Evolutionary conservation across 2,797 vertebrate species (phyloP).

Genomic region (Leuciscus waleckii): DNA sequence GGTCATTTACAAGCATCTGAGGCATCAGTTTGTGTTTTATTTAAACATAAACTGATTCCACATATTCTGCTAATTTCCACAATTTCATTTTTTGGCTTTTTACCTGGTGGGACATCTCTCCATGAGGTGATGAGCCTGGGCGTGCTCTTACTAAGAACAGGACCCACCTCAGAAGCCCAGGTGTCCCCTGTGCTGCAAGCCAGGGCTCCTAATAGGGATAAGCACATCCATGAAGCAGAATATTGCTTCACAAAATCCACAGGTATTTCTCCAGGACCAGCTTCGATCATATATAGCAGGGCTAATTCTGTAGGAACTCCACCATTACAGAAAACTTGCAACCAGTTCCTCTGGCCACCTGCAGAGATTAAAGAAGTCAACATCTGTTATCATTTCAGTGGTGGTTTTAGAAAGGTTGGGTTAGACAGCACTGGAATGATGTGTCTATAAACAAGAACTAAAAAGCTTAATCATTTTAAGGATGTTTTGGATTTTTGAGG

Average conservation of each 20-base stretch:
- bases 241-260: slow-evolving; percentile 92
- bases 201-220: slow-evolving; percentile 90
- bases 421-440: not conserved
- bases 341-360: slow-evolving; percentile 96
- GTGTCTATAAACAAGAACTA: not conserved
- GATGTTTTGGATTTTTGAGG: not conserved
- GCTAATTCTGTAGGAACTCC: slow-evolving; percentile 92
- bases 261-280: slow-evolving; percentile 91
- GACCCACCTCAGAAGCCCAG: slow-evolving; percentile 95
- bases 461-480: not conserved
- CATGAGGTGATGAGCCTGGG: slow-evolving; percentile 94
- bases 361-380: slow-evolving; percentile 29
- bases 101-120: slow-evolving; percentile 92
- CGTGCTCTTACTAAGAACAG: slow-evolving; percentile 82
- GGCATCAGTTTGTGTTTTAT: not conserved
- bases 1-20: not conserved
- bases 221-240: slow-evolving; percentile 95
- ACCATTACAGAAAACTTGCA: slow-evolving; percentile 96
- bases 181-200: slow-evolving; percentile 92
- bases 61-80: not conserved
- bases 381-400: not conserved
- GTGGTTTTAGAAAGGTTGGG: too few species aligned
- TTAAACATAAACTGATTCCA: not conserved
- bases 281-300: slow-evolving; percentile 96
- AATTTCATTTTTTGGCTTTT: not conserved